Evolutionary conservation across 1,140 invertebrate genomes (phyloP), one percentile per base, ranked within the genome.

Genomic region (Sycophila sp.): DNA sequence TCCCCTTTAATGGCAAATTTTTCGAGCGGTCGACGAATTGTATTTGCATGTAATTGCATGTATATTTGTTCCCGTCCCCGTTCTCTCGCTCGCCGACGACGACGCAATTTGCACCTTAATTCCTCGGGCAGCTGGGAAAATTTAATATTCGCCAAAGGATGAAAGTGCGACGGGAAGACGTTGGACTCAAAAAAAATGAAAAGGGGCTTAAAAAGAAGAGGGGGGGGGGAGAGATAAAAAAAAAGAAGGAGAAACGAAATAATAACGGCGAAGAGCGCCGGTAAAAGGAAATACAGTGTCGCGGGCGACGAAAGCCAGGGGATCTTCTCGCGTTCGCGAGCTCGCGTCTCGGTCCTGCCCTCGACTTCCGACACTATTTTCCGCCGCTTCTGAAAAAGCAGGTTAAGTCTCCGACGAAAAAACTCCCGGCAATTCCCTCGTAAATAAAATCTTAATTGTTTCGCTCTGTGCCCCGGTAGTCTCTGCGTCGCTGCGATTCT

Each of bases 41-140:
- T 70, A 70, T 70, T 70, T 70, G 59, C 68, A 70, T 70, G 68
- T 70, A 63, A 70, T 70, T 70, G 49, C 66, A 62, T 62, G 66
- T 69, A 42, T 70, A 70, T 70, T 62, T 62, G 32, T 53, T 34
- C 15, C 2, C 17, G n/a, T 17, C 42, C 19, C 11, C n/a, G 32
- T 22, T 36, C 47, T 4, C 22, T 32, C 49, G 8, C 24, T 45
- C 11, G 1, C 1, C 17, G 28, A 22, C 40, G 45, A 62, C 56
- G 56, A 51, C 19, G 59, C 51, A 70, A 70, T 70, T 70, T 70
- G 59, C 68, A 70, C 59, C 68, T 70, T 70, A 70, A 70, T 70
- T 70, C 59, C 45, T 47, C 45, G 68, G 51, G 49, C 59, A 70
- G 59, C 59, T 63, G 47, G 28, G 49, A 63, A 70, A 70, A 70